These are phyloP conservation scores for Sorex araneus DNA, from an alignment of 2,113 vertebrate genomes.

Conservation along the genomic window DNA sequence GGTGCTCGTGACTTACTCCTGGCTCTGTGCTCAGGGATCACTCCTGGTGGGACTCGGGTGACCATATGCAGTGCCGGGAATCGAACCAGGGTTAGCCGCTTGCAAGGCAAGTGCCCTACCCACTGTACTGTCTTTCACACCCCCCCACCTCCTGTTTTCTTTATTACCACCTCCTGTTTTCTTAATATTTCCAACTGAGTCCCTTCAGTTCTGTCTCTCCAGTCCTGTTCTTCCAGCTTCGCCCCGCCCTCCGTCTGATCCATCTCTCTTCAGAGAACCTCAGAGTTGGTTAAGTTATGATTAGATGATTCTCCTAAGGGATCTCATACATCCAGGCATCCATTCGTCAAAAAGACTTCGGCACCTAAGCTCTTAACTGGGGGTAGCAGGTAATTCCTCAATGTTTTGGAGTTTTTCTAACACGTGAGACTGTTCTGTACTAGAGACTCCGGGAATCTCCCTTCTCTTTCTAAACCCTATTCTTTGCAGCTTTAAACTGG, in stretches of 20 bases:
- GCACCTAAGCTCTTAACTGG: background rate
- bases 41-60: too few species aligned
- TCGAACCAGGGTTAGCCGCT: too few species aligned
- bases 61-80: too few species aligned
- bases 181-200: slow-evolving; percentile 24
- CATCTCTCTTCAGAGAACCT: slow-evolving; percentile 39
- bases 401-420: background rate
- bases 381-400: background rate
- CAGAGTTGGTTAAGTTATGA: slow-evolving; percentile 34
- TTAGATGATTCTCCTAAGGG: slow-evolving; percentile 3
- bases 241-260: slow-evolving; percentile 12
- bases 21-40: too few species aligned
- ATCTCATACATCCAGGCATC: background rate
- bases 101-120: too few species aligned
- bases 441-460: background rate
- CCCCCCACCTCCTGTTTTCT: too few species aligned
- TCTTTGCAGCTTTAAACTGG: slow-evolving; percentile 39
- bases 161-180: background rate
- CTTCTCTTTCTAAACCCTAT: background rate
- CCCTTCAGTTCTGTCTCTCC: background rate
- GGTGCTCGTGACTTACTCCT: too few species aligned
- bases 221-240: slow-evolving; percentile 44
- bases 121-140: too few species aligned
- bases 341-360: slow-evolving; percentile 25
- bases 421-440: background rate